A percentile compares a stretch with the other conserved stretches of the same genome.
These are phyloP conservation scores for Gandaritis pyraliata DNA, from an alignment of 2,888 invertebrate genomes.

Conservation along the genomic window DNA sequence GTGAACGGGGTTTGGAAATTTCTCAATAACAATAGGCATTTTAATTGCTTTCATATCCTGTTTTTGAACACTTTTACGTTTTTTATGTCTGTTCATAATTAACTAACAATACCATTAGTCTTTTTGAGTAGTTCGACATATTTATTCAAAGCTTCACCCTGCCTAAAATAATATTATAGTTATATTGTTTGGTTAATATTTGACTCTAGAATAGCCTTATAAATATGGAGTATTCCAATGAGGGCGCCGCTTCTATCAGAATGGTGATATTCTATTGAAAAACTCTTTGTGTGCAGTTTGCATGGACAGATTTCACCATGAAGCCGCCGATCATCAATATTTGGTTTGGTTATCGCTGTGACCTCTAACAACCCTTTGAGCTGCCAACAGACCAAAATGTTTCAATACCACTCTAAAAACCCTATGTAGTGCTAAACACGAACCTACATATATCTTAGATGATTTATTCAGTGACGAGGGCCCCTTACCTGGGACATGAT, in stretches of 20 bases:
- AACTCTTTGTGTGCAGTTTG: constrained; percentile 15
- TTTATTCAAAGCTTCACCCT: background rate
- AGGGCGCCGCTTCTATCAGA: background rate
- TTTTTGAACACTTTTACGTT: background rate
- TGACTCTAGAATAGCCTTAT: background rate
- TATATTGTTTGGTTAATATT: background rate
- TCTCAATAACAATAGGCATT: background rate
- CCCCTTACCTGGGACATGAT: background rate
- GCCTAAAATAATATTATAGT: constrained; percentile 9
- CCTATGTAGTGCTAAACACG: no score
- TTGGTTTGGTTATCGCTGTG: constrained; percentile 10
- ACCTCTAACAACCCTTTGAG: constrained; percentile 4
- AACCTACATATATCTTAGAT: no score
- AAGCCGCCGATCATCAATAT: constrained; percentile 25
- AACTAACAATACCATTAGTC: constrained; percentile 4
- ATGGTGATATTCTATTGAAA: constrained; percentile 14
- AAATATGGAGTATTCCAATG: background rate
- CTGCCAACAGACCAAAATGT: constrained; percentile 11
- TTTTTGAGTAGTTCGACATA: constrained; percentile 3
- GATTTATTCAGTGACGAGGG: no score
- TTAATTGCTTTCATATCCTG: no score
- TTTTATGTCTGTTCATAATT: constrained; percentile 8
- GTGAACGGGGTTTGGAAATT: background rate
- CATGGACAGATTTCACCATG: constrained; percentile 21
- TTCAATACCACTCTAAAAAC: background rate